Percentiles rank a stretch among this genome's conserved stretches.
Evolutionary conservation across 2,113 vertebrate genomes (phyloP).

Genomic region (Xiphophorus maculatus): DNA sequence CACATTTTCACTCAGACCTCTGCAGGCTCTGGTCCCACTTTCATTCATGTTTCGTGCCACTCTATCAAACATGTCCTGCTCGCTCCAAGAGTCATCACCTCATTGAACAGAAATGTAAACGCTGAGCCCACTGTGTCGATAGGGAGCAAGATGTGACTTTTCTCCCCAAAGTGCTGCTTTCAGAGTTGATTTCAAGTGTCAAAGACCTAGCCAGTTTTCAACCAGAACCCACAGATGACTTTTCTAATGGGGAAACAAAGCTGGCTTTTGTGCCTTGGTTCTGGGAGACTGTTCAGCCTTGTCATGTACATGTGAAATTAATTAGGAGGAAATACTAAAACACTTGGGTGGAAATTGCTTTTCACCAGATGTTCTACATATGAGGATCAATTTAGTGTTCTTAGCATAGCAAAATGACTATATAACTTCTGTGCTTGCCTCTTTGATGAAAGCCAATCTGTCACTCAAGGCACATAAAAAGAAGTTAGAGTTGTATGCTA

Average conservation of each 20-base stretch:
- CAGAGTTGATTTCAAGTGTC: conserved; percentile 57
- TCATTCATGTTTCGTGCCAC: conserved; percentile 37
- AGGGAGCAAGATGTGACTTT: conserved; percentile 59
- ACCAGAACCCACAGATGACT: conserved; percentile 73
- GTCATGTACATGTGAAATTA: conserved; percentile 87
- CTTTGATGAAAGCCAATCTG: conserved; percentile 83
- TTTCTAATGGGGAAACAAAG: conserved; percentile 78
- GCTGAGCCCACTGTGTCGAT: conserved; percentile 33
- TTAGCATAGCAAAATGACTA: conserved; percentile 75
- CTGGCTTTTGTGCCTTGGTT: conserved; percentile 81
- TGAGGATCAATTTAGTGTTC: conserved; percentile 82
- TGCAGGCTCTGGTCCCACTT: conserved; percentile 25
- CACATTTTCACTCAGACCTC: conserved; percentile 48
- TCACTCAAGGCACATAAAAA: conserved; percentile 79
- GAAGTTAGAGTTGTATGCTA: conserved; percentile 76
- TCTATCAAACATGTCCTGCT: conserved; percentile 34
- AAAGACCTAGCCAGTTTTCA: conserved; percentile 52
- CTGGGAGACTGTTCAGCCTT: conserved; percentile 81
- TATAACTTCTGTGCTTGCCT: conserved; percentile 65
- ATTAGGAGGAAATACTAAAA: conserved; percentile 88
- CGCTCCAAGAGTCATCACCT: conserved; percentile 31
- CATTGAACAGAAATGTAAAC: conserved; percentile 52
- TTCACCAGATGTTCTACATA: conserved; percentile 84
- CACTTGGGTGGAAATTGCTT: conserved; percentile 86
- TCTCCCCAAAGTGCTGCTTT: conserved; percentile 57